These are phyloP conservation scores for Reticulitermes speratus DNA, from an alignment of 1,140 invertebrate species.

Conservation along the genomic window DNA sequence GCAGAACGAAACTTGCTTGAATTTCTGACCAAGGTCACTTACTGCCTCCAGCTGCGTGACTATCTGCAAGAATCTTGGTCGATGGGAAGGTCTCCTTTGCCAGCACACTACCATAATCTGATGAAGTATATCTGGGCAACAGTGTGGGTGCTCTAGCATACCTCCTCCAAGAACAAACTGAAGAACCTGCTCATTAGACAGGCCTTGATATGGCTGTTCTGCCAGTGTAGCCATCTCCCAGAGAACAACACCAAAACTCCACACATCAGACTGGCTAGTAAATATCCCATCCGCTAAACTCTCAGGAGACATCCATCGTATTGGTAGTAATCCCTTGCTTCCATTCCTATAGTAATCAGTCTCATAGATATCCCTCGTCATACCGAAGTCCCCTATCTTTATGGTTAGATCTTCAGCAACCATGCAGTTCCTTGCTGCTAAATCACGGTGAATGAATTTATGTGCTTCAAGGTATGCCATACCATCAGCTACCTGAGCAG, in stretches of 20 bases:
- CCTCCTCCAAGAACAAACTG: conserved; percentile 87
- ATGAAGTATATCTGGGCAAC: conserved; percentile 88
- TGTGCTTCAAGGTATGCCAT: conserved; percentile 95
- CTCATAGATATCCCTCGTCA: conserved; percentile 96
- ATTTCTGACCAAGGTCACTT: neutral
- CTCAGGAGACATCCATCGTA: conserved; percentile 93
- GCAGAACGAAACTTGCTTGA: conserved; percentile 23
- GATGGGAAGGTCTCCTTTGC: conserved; percentile 68
- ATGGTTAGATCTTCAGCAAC: conserved; percentile 86
- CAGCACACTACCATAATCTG: conserved; percentile 88
- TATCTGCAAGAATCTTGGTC: conserved; percentile 74
- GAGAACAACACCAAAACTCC: conserved; percentile 96
- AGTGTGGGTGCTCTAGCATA: conserved; percentile 88
- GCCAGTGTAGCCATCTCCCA: conserved; percentile 99
- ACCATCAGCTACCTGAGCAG: conserved; percentile 95
- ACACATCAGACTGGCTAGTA: conserved; percentile 89
- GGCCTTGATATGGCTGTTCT: conserved; percentile 87
- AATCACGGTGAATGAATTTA: conserved; percentile 95
- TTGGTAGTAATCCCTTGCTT: conserved; percentile 85
- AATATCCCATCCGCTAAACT: conserved; percentile 94
- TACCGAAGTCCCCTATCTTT: conserved; percentile 95
- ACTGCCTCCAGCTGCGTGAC: neutral
- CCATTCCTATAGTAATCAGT: conserved; percentile 88
- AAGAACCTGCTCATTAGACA: conserved; percentile 72
- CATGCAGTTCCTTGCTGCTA: conserved; percentile 99